Percentiles rank a stretch among this genome's conserved stretches.
phyloP scores from a whole-genome alignment of 35 echinoderm and acorn worm species.

The Patiria miniata region DNA sequence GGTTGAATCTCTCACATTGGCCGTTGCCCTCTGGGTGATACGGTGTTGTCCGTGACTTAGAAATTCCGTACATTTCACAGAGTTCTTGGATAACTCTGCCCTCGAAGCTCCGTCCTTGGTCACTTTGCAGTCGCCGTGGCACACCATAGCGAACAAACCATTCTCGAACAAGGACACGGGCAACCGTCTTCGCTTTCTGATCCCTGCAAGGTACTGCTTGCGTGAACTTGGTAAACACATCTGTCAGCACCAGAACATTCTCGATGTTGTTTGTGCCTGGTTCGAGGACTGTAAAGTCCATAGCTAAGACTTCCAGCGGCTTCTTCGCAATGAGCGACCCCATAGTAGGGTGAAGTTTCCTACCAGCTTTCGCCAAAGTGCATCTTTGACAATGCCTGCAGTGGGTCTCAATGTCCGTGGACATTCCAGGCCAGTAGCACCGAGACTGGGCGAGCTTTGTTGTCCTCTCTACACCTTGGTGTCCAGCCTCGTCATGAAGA shows the following conservation, averaged over 20 bases:
- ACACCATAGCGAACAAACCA: constrained; percentile 80
- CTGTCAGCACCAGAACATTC: constrained; percentile 73
- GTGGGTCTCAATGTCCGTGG: constrained; percentile 30
- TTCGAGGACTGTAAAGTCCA: too few relatives aligned
- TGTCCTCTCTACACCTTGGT: constrained; percentile 57
- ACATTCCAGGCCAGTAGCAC: constrained; percentile 71
- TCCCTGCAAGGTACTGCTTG: too few relatives aligned
- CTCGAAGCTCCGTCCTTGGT: too few relatives aligned
- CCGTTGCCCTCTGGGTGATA: too few relatives aligned
- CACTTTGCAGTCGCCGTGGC: constrained; percentile 64
- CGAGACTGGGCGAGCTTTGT: background rate
- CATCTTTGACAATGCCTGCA: constrained; percentile 43
- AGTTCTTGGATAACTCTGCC: constrained; percentile 48
- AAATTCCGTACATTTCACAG: constrained; percentile 63
- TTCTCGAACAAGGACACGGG: constrained; percentile 49
- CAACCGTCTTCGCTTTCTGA: constrained; percentile 65
- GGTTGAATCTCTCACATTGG: too few relatives aligned
- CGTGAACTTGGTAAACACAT: too few relatives aligned
- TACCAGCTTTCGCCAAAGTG: constrained; percentile 36
- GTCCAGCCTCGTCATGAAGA: constrained; percentile 46
- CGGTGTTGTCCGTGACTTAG: constrained; percentile 58
- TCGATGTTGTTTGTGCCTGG: too few relatives aligned
- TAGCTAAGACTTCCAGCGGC: background rate
- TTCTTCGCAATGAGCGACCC: constrained; percentile 45
- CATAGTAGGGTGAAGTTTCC: constrained; percentile 34